These are phyloP conservation scores for Magallana nippona DNA, from an alignment of 2,888 invertebrate species.

Conservation along the genomic window DNA sequence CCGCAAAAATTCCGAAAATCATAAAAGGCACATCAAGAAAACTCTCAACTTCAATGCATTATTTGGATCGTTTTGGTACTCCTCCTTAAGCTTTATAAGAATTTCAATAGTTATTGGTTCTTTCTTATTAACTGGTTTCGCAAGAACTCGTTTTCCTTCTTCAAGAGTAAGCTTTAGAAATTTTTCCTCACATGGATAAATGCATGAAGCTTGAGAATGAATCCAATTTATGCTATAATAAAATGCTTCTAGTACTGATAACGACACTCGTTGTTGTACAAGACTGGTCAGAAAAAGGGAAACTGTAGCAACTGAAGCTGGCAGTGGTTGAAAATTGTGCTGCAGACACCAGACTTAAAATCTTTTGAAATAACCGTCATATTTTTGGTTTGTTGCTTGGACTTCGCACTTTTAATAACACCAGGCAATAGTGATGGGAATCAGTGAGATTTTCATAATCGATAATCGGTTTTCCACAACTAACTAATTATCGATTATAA, in stretches of 20 bases:
- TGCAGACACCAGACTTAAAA: conserved; percentile 21
- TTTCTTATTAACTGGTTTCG: conserved; percentile 29
- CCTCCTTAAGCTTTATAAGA: not conserved
- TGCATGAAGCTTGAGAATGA: not conserved
- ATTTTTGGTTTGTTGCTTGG: conserved; percentile 32
- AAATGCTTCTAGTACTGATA: conserved; percentile 33
- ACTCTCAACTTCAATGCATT: conserved; percentile 25
- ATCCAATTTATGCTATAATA: conserved; percentile 41
- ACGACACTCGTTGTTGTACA: conserved; percentile 36
- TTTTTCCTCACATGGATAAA: not conserved
- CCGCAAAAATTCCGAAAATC: conserved; percentile 34
- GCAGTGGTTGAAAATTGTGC: not conserved
- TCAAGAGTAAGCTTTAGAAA: conserved; percentile 32
- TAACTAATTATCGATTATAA: too few relatives aligned
- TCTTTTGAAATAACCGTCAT: conserved; percentile 30
- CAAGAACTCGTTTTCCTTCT: conserved; percentile 15
- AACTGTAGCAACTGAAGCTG: conserved; percentile 28
- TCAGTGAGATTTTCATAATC: too few relatives aligned
- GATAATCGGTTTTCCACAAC: too few relatives aligned
- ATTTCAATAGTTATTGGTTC: conserved; percentile 37
- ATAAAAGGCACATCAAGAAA: conserved; percentile 18
- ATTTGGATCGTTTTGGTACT: not conserved
- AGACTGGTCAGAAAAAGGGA: conserved; percentile 16
- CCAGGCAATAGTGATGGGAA: not conserved
- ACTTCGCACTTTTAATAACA: not conserved